Base-by-base conservation (phyloP, 2,888 invertebrate species). In the Aspidiotus destructor region DNA sequence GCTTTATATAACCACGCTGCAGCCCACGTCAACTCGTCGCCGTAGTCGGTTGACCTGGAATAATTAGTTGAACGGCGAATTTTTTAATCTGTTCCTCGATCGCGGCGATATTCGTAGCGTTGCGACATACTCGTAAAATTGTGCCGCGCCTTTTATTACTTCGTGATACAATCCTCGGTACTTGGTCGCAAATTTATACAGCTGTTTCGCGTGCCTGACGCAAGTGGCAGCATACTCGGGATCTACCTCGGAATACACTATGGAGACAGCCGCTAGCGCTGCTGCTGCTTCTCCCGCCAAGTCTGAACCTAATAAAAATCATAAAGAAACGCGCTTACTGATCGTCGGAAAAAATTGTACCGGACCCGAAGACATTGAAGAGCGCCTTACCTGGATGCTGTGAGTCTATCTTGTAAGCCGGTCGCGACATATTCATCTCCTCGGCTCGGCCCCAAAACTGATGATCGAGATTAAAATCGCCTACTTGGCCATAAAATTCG, bases 371-470 rank as follows among this genome's bases (percentile, higher is more conserved):
- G 28, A 28, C 28, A 28, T 28, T 28, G n/a, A 28, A 28, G 2
- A 28, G 28, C 28, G 28, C 28, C 48, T n/a, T 58, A 58, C 81
- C 82, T 70, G 84, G 84, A 73, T 81, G 79, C 41, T 79, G 75
- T 11, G 77, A 74, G 70, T 82, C 81, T 62, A 84, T 81, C 74
- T 82, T 83, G 74, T 79, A 82, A 7, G 83, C 79, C 2, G 84
- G 84, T 70, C 84, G 77, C 1, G 78, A 77, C 76, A 80, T 81
- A 69, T 80, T 82, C 75, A 83, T 78, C 60, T 84, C 83, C 75
- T 85, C 85, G 6, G 84, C 83, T 62, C 84, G 76, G 2, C 83
- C 84, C 84, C 85, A 85, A 74, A 78, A 83, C 1, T 76, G 75
- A 73, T 84, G 84, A 73, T 85, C 84, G 13, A 79, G 73, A 16